These are phyloP conservation scores for Enteromius argenteus DNA, from an alignment of 2,797 vertebrate genomes.

Conservation along the genomic window DNA sequence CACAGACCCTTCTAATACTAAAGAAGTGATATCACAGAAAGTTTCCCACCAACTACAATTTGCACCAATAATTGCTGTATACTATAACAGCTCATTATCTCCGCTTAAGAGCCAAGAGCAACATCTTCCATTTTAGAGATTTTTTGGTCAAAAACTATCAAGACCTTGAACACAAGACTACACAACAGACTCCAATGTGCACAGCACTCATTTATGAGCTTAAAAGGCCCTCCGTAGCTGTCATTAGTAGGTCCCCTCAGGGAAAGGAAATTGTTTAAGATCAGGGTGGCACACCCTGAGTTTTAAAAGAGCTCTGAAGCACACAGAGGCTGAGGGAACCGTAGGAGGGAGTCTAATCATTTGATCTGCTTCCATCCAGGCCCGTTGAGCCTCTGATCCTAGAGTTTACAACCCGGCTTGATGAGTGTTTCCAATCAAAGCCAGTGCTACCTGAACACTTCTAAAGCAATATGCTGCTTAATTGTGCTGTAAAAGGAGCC, in stretches of 20 bases:
- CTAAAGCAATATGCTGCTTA: constrained; percentile 16
- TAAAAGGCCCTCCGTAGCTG: constrained; percentile 25
- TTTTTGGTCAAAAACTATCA: background rate
- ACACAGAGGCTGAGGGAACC: background rate
- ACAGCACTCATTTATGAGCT: constrained; percentile 22
- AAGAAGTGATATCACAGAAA: constrained; percentile 35
- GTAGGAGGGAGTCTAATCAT: constrained; percentile 4
- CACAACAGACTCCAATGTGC: background rate
- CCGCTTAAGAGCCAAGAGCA: constrained; percentile 6
- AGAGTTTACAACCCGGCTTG: constrained; percentile 33
- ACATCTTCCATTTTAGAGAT: constrained; percentile 1
- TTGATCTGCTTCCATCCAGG: constrained; percentile 40
- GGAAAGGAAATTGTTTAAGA: constrained; percentile 31
- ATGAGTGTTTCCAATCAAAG: constrained; percentile 37
- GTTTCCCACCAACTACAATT: constrained; percentile 44
- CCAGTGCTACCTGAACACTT: constrained; percentile 10
- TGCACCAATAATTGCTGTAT: constrained; percentile 29
- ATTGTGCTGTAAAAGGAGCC: constrained; percentile 4
- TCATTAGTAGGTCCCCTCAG: constrained; percentile 27
- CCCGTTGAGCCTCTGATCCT: constrained; percentile 38
- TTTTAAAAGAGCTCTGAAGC: constrained; percentile 38
- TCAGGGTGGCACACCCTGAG: constrained; percentile 11
- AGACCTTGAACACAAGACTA: background rate
- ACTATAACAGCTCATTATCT: constrained; percentile 26
- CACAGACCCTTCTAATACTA: constrained; percentile 6